Conservation (phyloP, 1,140 invertebrate species). For the Eumeta japonica region DNA sequence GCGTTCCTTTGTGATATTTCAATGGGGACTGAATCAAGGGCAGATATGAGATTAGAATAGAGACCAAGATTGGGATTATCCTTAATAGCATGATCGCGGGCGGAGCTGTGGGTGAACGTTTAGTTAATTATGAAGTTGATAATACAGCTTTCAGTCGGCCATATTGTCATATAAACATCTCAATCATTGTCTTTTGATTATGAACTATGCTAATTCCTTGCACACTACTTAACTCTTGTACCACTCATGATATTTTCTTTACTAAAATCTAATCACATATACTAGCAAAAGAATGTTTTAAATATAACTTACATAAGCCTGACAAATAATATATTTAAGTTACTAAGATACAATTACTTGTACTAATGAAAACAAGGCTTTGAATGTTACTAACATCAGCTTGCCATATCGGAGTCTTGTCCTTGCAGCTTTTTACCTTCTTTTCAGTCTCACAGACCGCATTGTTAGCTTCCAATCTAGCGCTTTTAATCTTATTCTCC, state of each 20-base stretch:
- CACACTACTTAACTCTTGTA: too few species aligned
- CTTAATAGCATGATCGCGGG: too few species aligned
- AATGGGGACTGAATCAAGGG: too few species aligned
- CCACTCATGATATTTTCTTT: background rate
- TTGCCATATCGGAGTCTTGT: conserved; percentile 57
- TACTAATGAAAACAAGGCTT: background rate
- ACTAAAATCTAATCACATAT: background rate
- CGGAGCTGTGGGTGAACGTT: too few species aligned
- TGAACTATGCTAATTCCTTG: too few species aligned
- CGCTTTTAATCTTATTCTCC: conserved; percentile 68
- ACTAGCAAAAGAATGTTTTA: conserved; percentile 1
- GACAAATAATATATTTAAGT: background rate
- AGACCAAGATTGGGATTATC: too few species aligned
- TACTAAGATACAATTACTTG: background rate
- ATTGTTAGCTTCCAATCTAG: conserved; percentile 75
- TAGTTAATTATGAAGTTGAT: too few species aligned
- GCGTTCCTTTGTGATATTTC: too few species aligned
- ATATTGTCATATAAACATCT: too few species aligned
- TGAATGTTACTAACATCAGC: conserved; percentile 48
- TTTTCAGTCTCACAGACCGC: conserved; percentile 67
- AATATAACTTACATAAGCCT: background rate
- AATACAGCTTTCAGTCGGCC: too few species aligned
- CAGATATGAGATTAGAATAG: too few species aligned
- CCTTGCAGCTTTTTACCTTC: conserved; percentile 64
- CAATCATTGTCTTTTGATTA: too few species aligned